Conservation (phyloP, 1,140 invertebrate genomes). For the Drosophila virilis region DNA sequence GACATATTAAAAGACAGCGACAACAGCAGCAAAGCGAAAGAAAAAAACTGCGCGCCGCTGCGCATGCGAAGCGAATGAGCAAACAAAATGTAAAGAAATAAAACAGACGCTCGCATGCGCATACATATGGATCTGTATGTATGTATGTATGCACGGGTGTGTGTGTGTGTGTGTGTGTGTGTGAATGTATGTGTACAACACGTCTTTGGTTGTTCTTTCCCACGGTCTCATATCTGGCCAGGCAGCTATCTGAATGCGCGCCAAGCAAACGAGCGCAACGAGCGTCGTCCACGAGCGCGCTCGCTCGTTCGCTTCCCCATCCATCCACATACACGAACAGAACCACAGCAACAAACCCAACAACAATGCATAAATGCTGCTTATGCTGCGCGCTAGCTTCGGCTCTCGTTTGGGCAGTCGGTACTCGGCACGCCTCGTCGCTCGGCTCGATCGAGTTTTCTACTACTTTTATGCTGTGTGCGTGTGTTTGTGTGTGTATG, state of each 20-base stretch:
- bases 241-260: constrained; percentile 76
- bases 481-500: neutral
- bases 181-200: constrained; percentile 61
- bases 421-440: constrained; percentile 24
- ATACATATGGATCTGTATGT: constrained; percentile 34
- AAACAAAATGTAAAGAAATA: constrained; percentile 75
- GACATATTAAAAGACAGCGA: constrained; percentile 22
- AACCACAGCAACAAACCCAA: constrained; percentile 15
- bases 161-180: neutral
- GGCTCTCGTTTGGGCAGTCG: constrained; percentile 33
- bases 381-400: constrained; percentile 58
- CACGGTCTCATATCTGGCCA: constrained; percentile 84
- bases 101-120: constrained; percentile 62
- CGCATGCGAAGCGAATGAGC: constrained; percentile 80
- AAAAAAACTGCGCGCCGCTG: constrained; percentile 53
- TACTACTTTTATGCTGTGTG: constrained; percentile 45
- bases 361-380: constrained; percentile 70
- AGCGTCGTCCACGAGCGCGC: constrained; percentile 43
- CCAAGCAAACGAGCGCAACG: constrained; percentile 66
- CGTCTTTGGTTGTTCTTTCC: constrained; percentile 84
- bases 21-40: constrained; percentile 32
- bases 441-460: constrained; percentile 65
- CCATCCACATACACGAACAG: constrained; percentile 28
- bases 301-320: constrained; percentile 22
- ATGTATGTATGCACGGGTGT: constrained; percentile 11